Percentiles rank a stretch among this genome's conserved stretches.
Evolutionary conservation across 2,113 vertebrate species (phyloP).

Genomic region (Campylomormyrus numenius): DNA sequence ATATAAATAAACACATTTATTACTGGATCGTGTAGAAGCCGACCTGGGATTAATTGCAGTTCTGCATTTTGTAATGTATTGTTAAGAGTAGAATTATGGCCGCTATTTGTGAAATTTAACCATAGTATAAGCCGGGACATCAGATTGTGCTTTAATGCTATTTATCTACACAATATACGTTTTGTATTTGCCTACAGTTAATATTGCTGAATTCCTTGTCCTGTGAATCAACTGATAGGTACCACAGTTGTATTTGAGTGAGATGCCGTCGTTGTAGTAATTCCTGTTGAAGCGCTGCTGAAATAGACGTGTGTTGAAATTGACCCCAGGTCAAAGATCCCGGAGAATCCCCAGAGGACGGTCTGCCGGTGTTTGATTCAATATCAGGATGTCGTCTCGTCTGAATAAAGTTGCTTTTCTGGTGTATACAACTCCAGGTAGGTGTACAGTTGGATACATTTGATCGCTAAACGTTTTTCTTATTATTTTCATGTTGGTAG

Average conservation of each 20-base stretch:
- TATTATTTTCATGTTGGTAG: slow-evolving; percentile 33
- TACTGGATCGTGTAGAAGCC: slow-evolving; percentile 32
- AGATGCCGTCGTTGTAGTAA: slow-evolving; percentile 44
- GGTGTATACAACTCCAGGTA: slow-evolving; percentile 50
- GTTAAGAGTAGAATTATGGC: not conserved
- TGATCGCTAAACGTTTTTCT: slow-evolving; percentile 35
- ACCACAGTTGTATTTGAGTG: slow-evolving; percentile 37
- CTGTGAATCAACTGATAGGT: not conserved
- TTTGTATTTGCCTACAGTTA: not conserved
- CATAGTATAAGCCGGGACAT: not conserved
- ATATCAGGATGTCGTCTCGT: slow-evolving; percentile 27
- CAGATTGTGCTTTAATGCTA: not conserved
- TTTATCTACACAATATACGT: not conserved
- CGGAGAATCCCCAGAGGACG: slow-evolving; percentile 40
- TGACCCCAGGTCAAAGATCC: slow-evolving; percentile 47
- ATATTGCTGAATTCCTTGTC: slow-evolving; percentile 12
- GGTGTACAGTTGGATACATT: slow-evolving; percentile 29
- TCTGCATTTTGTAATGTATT: slow-evolving; percentile 24
- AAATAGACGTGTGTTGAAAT: slow-evolving; percentile 45
- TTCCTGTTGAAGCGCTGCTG: slow-evolving; percentile 22
- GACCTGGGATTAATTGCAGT: slow-evolving; percentile 33
- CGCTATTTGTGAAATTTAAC: not conserved
- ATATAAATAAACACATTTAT: slow-evolving; percentile 26
- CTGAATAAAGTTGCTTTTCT: slow-evolving; percentile 27
- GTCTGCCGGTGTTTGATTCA: slow-evolving; percentile 37